phyloP scores from a whole-genome alignment of 2,113 vertebrate genomes.

The Cryptotis parvus region DNA sequence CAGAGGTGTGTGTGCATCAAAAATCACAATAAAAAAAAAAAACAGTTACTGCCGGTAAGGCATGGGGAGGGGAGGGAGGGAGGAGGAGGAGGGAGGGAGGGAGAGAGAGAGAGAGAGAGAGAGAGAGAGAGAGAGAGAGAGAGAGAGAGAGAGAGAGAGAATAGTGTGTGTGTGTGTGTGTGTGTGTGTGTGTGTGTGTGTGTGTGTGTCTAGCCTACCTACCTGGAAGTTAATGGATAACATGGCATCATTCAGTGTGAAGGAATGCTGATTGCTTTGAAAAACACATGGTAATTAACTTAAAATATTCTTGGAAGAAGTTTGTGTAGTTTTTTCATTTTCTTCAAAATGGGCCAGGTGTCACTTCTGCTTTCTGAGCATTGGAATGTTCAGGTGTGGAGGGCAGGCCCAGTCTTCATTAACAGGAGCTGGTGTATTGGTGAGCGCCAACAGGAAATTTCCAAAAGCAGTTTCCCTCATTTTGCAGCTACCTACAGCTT shows the following conservation, averaged over 20 bases:
- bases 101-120: no score
- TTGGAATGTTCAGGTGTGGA: slow-evolving; percentile 55
- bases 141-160: no score
- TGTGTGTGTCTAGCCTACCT: neutral
- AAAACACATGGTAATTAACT: slow-evolving; percentile 57
- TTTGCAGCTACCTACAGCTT: fast-evolving
- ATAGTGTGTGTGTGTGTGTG: no score
- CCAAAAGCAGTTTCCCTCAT: neutral
- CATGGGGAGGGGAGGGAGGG: no score
- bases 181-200: neutral
- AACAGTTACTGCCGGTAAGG: slow-evolving; percentile 12
- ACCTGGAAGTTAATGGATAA: slow-evolving; percentile 84
- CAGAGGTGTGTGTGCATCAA: no score
- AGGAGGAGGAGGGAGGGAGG: no score
- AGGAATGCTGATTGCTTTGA: slow-evolving; percentile 84
- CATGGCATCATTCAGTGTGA: slow-evolving; percentile 79
- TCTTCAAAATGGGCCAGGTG: slow-evolving; percentile 44
- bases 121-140: no score
- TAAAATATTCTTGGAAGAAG: slow-evolving; percentile 64
- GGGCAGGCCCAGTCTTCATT: neutral
- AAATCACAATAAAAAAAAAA: no score
- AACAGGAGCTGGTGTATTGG: neutral
- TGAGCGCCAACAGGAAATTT: neutral
- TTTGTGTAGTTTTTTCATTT: slow-evolving; percentile 45
- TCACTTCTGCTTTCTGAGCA: neutral